Evolutionary conservation across 2,113 vertebrate genomes (phyloP).

Genomic region (Phrynosoma blainvillii): DNA sequence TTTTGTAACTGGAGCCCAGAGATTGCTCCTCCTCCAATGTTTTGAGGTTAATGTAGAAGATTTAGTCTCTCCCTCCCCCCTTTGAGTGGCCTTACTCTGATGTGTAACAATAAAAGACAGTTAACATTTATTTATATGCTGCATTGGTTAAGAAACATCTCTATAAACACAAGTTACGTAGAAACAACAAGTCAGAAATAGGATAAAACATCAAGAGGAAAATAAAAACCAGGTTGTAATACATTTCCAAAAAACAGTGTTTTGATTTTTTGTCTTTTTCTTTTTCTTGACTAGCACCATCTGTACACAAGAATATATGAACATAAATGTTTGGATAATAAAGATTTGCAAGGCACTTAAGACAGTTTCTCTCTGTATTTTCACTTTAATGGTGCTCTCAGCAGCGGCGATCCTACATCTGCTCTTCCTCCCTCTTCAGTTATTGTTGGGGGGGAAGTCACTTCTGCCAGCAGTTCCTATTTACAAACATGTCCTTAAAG

Average conservation of each 20-base stretch:
- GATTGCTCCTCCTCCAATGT: conserved; percentile 47
- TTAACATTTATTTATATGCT: conserved; percentile 85
- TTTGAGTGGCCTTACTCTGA: conserved; percentile 83
- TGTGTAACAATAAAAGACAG: conserved; percentile 77
- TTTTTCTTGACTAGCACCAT: conserved; percentile 87
- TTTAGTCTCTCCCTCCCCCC: conserved; percentile 50
- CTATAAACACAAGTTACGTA: conserved; percentile 89
- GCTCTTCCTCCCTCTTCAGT: conserved; percentile 60
- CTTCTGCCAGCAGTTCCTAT: conserved; percentile 74
- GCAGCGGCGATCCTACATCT: conserved; percentile 59
- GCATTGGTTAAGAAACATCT: conserved; percentile 84
- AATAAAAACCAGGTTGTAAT: conserved; percentile 76
- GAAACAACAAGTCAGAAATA: conserved; percentile 84
- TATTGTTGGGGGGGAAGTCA: conserved; percentile 58
- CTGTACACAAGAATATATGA: conserved; percentile 87
- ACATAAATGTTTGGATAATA: conserved; percentile 84
- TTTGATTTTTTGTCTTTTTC: conserved; percentile 64
- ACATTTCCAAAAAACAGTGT: conserved; percentile 73
- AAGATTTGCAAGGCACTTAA: conserved; percentile 98
- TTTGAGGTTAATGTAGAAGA: conserved; percentile 44
- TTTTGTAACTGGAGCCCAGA: conserved; percentile 1
- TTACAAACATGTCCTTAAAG: conserved; percentile 75
- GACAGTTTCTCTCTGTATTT: conserved; percentile 76
- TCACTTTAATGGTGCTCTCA: conserved; percentile 68
- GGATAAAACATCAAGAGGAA: conserved; percentile 83